Percentiles rank a stretch among this genome's conserved stretches.
Conservation (phyloP, 2,888 invertebrate species). For the Chironomus tentans region DNA sequence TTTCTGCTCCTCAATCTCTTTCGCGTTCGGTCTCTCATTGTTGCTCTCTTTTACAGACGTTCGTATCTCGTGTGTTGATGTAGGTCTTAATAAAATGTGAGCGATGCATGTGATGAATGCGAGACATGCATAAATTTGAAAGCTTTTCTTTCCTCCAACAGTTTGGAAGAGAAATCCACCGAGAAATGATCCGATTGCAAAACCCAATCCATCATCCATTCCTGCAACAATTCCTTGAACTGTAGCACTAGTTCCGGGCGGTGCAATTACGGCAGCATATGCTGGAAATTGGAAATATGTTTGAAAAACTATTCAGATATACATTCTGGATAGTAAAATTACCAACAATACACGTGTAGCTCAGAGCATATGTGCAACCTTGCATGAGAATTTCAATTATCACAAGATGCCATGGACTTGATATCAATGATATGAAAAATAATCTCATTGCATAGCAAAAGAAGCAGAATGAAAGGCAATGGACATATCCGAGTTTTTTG, state of each 20-base stretch:
- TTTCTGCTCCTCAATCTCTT: not conserved
- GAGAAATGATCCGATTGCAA: conserved; percentile 62
- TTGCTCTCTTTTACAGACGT: not conserved
- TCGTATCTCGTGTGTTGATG: conserved; percentile 34
- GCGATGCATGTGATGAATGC: conserved; percentile 39
- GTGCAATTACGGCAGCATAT: conserved; percentile 56
- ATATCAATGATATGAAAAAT: conserved; percentile 62
- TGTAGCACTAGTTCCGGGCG: conserved; percentile 69
- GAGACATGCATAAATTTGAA: conserved; percentile 43
- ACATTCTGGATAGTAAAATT: not conserved
- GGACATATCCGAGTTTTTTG: conserved; percentile 65
- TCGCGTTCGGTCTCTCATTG: not conserved
- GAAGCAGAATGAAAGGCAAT: conserved; percentile 68
- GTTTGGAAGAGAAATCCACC: conserved; percentile 61
- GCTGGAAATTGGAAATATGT: conserved; percentile 35
- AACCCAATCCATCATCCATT: conserved; percentile 78
- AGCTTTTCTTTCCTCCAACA: conserved; percentile 51
- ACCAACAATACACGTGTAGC: conserved; percentile 67
- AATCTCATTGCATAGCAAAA: conserved; percentile 66
- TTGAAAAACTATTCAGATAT: too few species aligned
- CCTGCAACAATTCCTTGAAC: conserved; percentile 79
- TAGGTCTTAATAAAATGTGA: conserved; percentile 38
- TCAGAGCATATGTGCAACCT: conserved; percentile 79
- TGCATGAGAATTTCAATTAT: conserved; percentile 71
- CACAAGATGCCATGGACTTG: conserved; percentile 74